phyloP scores from a whole-genome alignment of 2,888 invertebrate genomes.

The Brenthis ino region DNA sequence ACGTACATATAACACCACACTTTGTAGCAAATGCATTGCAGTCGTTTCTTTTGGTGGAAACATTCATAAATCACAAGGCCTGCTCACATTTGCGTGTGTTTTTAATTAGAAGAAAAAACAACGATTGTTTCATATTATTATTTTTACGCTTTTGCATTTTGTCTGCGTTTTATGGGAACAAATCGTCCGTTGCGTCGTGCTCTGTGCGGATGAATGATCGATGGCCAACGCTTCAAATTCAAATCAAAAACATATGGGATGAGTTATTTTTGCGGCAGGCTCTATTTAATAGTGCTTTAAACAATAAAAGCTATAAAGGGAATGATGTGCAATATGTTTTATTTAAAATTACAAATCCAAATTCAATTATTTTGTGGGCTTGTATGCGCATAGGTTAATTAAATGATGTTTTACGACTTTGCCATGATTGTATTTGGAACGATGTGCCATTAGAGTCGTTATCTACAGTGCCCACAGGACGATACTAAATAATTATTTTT shows the following conservation, averaged over 20 bases:
- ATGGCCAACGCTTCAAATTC: constrained; percentile 8
- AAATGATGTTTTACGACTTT: too few relatives aligned
- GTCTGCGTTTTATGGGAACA: constrained; percentile 12
- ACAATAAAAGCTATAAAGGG: too few relatives aligned
- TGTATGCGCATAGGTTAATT: too few relatives aligned
- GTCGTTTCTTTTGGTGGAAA: constrained; percentile 6
- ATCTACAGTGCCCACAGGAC: too few relatives aligned
- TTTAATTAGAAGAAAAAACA: constrained; percentile 21
- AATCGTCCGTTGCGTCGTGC: constrained; percentile 6
- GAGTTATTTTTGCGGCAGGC: constrained; percentile 3
- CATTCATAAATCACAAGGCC: constrained; percentile 11
- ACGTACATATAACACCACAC: background rate
- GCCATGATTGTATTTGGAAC: too few relatives aligned
- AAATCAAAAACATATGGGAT: constrained; percentile 11
- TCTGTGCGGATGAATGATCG: constrained; percentile 10
- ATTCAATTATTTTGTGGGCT: too few relatives aligned
- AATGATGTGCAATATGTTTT: too few relatives aligned
- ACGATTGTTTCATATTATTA: background rate
- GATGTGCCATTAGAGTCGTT: too few relatives aligned
- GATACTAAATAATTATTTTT: too few relatives aligned
- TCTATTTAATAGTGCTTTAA: background rate
- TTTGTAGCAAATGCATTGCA: background rate
- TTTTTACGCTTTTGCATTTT: background rate
- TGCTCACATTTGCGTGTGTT: constrained; percentile 10
- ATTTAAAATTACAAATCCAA: too few relatives aligned